Evolutionary conservation across 1,140 invertebrate species (phyloP).

Genomic region (Leptinotarsa defecta): DNA sequence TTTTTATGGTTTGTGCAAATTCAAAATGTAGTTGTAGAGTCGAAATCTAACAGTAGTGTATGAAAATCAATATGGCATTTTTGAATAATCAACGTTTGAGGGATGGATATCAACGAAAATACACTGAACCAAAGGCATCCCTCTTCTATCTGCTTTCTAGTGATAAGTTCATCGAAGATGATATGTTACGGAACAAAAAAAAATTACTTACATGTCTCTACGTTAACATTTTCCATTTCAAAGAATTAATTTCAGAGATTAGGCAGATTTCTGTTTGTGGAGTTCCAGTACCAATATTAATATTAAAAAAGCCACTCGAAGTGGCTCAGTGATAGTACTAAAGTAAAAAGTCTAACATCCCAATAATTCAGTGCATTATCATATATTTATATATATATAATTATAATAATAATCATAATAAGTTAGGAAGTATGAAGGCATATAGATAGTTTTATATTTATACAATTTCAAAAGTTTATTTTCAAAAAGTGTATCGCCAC

Average conservation of each 20-base stretch:
- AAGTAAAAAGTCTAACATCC: slow-evolving; percentile 58
- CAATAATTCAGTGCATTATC: slow-evolving; percentile 58
- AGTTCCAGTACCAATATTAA: slow-evolving; percentile 49
- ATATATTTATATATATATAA: slow-evolving; percentile 45
- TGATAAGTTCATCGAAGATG: too few relatives aligned
- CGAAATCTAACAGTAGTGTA: too few relatives aligned
- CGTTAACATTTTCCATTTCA: neutral
- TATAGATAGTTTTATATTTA: slow-evolving; percentile 56
- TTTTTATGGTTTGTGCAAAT: too few relatives aligned
- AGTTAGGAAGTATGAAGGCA: slow-evolving; percentile 58
- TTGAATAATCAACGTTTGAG: too few relatives aligned
- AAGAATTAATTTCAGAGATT: neutral
- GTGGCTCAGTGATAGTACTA: slow-evolving; percentile 55
- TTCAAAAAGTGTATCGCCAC: slow-evolving; percentile 40
- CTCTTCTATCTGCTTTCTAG: neutral
- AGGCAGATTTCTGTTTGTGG: slow-evolving; percentile 27
- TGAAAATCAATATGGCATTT: too few relatives aligned
- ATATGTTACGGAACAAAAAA: too few relatives aligned
- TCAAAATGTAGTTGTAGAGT: too few relatives aligned
- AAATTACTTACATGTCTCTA: too few relatives aligned
- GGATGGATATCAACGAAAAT: too few relatives aligned
- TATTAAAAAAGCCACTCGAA: slow-evolving; percentile 53
- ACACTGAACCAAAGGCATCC: slow-evolving; percentile 5
- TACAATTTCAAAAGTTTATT: slow-evolving; percentile 50
- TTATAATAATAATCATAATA: slow-evolving; percentile 51